phyloP scores from a whole-genome alignment of 1,140 invertebrate species.

The Drosophila repleta region DNA sequence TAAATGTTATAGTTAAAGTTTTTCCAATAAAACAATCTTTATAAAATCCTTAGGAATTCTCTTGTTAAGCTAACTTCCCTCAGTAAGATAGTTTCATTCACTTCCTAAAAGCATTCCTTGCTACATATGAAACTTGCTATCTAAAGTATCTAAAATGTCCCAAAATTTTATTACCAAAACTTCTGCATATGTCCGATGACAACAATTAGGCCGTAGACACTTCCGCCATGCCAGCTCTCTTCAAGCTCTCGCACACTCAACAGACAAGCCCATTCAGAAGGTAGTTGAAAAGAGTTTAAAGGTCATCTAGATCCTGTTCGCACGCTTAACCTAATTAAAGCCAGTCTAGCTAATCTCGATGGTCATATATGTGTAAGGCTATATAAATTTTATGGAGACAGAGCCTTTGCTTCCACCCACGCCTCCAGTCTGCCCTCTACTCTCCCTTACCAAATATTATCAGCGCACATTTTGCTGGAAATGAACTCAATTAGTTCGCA shows the following conservation, averaged over 20 bases:
- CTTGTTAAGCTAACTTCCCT: no score
- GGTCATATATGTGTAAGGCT: neutral
- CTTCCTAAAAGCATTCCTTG: no score
- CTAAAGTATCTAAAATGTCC: no score
- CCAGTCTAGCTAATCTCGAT: neutral
- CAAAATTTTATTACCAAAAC: no score
- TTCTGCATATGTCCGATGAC: no score
- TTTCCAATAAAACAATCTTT: no score
- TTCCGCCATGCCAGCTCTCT: neutral
- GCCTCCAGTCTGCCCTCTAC: neutral
- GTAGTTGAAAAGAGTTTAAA: neutral
- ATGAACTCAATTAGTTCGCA: constrained; percentile 16
- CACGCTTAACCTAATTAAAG: neutral
- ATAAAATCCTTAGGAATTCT: no score
- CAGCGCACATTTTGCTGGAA: neutral
- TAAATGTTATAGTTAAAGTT: no score
- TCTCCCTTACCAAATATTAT: neutral
- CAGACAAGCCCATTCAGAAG: neutral
- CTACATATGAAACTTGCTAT: no score
- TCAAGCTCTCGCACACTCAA: neutral
- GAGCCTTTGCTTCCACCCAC: neutral
- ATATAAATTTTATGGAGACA: neutral
- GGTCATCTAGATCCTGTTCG: neutral
- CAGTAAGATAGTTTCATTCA: no score
- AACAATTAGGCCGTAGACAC: no score